These are phyloP conservation scores for Myotis findleyi DNA, from an alignment of 2,797 vertebrate species.

Conservation along the genomic window DNA sequence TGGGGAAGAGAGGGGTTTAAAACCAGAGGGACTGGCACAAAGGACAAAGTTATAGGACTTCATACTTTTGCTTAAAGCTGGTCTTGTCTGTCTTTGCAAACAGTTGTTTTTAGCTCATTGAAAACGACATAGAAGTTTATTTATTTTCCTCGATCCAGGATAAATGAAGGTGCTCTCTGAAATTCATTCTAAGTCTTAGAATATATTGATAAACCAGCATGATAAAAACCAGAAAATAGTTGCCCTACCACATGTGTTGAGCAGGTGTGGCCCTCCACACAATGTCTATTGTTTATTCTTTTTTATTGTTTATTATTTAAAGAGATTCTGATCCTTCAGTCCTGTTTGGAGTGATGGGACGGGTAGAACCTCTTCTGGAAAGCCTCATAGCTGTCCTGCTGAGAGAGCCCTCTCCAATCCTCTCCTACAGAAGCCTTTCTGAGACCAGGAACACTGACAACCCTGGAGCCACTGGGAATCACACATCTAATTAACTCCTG, in stretches of 20 bases:
- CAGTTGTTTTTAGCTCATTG: not conserved
- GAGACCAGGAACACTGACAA: not conserved
- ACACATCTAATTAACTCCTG: not conserved
- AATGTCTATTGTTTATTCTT: not conserved
- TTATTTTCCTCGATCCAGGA: conserved; percentile 15
- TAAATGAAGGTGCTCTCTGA: not conserved
- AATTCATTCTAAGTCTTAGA: conserved; percentile 10
- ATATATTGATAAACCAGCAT: not conserved
- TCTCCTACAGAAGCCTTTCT: not conserved
- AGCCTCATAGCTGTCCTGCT: not conserved
- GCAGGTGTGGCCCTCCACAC: conserved; percentile 7
- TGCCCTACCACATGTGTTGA: not conserved
- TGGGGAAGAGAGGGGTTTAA: not conserved
- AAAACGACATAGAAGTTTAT: not conserved
- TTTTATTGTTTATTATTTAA: not conserved
- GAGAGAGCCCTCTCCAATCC: not conserved
- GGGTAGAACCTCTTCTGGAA: not conserved
- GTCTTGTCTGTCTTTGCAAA: not conserved
- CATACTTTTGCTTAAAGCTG: not conserved
- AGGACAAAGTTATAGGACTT: not conserved
- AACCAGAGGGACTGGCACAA: fast-evolving
- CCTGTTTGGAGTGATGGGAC: not conserved
- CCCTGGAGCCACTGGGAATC: not conserved
- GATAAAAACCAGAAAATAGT: not conserved
- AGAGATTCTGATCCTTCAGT: not conserved